Base-by-base conservation (phyloP, 2,888 invertebrate species). In the Clunio marinus region DNA sequence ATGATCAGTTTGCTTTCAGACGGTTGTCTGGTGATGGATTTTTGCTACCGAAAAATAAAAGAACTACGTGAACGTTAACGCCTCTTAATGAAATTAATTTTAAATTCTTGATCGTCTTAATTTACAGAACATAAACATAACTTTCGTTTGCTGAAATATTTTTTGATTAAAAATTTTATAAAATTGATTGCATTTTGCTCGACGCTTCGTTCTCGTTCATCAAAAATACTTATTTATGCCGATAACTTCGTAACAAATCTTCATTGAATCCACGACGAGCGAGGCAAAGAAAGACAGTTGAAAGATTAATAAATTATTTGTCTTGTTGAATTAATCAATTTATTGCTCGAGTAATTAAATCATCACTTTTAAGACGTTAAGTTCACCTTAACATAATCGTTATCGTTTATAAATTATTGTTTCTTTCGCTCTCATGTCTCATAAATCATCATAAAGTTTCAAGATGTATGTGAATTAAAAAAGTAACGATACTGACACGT, bases 21-120 rank as follows among this genome's bases (percentile, higher is more conserved):
- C n/a, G 51, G 41, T 7, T 7, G n/a, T 10, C 51, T 17, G 5
- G 51, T 51, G 51, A 51, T 51, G 51, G 20, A 24, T 63, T 63
- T 35, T 25, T 7, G 70, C 70, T 70, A 70, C 70, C 58, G 70
- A 59, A 69, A n/a, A n/a, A n/a, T n/a, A n/a, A n/a, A 55, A 15
- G 25, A 27, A 62, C 17, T 70, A 69, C 70, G 70, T 70, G 70
- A 70, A 35, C 35, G 65, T 45, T 25, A 41, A 65, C 70, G 70
- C 70, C 70, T 66, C 55, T 25, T 46, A 51, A 67, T 65, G 20
- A 65, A 65, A 65, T 65, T 35, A 65, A 65, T 65, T 46, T 46
- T 28, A 51, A 15, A 51, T 51, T 2, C 8, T 32, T 51, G n/a
- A 7, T 8, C 41, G 32, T 32, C 32, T 32, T 8, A n/a, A n/a